Evolutionary conservation across 2,113 vertebrate species (phyloP), one percentile per base, ranked within the genome.

Genomic region (Hypanus sabinus): DNA sequence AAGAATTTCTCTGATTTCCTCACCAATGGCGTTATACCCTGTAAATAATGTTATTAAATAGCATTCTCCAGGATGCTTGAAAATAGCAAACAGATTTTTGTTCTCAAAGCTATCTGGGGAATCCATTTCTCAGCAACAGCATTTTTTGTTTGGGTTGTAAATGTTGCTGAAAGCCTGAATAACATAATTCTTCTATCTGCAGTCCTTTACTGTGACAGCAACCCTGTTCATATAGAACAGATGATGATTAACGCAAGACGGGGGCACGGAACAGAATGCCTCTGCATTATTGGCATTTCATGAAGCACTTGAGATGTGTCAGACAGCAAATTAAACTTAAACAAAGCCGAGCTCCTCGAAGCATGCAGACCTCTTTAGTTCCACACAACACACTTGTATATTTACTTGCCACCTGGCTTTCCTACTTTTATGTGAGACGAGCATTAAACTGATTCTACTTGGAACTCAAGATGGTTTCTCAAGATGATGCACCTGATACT

Each of bases 401-500:
- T 97, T 96, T 96, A 95, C 96, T 96, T 94, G 97, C 97, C 98
- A 99, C 98, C 98, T 99, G 98, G 98, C 96, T 96, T 94, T 85
- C 94, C 94, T 96, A 95, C 96, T 95, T 97, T 97, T 97, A 98
- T 98, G 97, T 97, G 96, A 97, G 98, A 98, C 9, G 22, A 46
- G 98, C 97, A 98, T 98, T 97, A 97, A 97, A 97, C 97, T 98
- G 97, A 98, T 98, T 99, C 98, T 96, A 95, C 95, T 97, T 95
- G 98, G 98, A 99, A 98, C 98, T 98, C 98, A 96, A 97, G 96
- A 98, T 98, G 97, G 96, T 95, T 99, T 99, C 98, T 98, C 98
- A 99, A 98, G 98, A 98, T 98, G 97, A 98, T 97, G 97, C 98
- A 99, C 98, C 98, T 99, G 98, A 99, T 98, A 97, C 98, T 98